Evolutionary conservation across 2,113 vertebrate genomes (phyloP), one percentile per base, ranked within the genome.

Genomic region (Miniopterus natalensis): DNA sequence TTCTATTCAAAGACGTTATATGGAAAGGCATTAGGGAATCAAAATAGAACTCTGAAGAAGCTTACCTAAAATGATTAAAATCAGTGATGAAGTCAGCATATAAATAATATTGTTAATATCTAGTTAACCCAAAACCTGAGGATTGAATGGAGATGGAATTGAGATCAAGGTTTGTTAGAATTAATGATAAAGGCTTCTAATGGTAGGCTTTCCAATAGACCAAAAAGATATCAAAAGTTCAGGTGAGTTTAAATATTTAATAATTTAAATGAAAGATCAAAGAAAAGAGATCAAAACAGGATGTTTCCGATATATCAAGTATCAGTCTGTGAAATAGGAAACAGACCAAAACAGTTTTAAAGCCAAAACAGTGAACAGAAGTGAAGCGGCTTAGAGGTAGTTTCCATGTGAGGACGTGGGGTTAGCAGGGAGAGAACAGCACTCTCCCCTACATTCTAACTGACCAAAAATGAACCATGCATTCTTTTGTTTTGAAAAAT

Each of bases 191-290:
- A 78, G 84, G 12, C 17, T 86, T 96, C 70, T 92, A 36, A 92
- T 75, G 40, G 0, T 15, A 51, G 40, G 5, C 14, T 91, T 85
- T 87, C 51, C 8, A 4, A 45, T 5, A 94, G 7, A 71, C 9
- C 2, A 31, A 86, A 86, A 95, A 25, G 11, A 78, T 84, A 81
- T 40, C 3, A 61, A 77, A 88, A 66, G 1, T 90, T 84, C 15
- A 77, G 1, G 5, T 40, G 61, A 86, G 6, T 53, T 73, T 74
- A 80, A 81, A 89, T 81, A 93, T 27, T 59, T 87, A 17, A 42
- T 61, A 91, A 81, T 77, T 77, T 90, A 92, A 80, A 49, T 81
- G 59, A 80, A 83, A 83, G 14, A 6, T 88, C 31, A 70, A 65
- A 85, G 36, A 36, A 90, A 70, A 77, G 18, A 77, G 31, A n/a